phyloP scores from a whole-genome alignment of 2,113 vertebrate genomes.

The Albula goreensis region DNA sequence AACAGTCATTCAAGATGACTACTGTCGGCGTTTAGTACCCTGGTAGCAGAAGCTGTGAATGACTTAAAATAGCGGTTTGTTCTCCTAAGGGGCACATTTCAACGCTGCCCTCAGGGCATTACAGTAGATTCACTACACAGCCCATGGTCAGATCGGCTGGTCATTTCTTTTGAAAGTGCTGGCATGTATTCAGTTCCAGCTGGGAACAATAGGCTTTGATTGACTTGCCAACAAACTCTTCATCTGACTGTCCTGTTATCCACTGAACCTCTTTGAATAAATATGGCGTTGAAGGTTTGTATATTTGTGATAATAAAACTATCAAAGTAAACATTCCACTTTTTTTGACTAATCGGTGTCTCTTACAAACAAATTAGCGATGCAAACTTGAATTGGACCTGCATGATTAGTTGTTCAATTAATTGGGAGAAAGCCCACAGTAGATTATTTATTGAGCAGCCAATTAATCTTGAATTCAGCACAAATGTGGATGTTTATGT shows the following conservation, averaged over 20 bases:
- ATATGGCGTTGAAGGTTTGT: background rate
- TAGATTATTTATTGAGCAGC: background rate
- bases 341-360: background rate
- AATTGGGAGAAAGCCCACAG: background rate
- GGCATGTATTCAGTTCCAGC: too few species aligned
- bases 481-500: background rate
- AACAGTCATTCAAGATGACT: too few species aligned
- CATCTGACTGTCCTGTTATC: background rate
- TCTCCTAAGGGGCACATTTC: background rate
- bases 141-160: too few species aligned
- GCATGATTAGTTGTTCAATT: background rate
- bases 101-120: background rate
- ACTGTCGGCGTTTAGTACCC: too few species aligned
- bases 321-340: background rate
- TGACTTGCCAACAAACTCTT: background rate
- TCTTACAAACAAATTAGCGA: background rate
- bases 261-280: background rate
- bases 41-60: too few species aligned
- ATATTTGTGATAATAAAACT: background rate
- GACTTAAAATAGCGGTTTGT: too few species aligned
- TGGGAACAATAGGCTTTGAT: too few species aligned
- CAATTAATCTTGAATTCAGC: conserved; percentile 2
- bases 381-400: background rate
- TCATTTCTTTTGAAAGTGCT: background rate
- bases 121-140: conserved; percentile 1